phyloP scores from a whole-genome alignment of 2,113 vertebrate species.

The Mungos mungo region DNA sequence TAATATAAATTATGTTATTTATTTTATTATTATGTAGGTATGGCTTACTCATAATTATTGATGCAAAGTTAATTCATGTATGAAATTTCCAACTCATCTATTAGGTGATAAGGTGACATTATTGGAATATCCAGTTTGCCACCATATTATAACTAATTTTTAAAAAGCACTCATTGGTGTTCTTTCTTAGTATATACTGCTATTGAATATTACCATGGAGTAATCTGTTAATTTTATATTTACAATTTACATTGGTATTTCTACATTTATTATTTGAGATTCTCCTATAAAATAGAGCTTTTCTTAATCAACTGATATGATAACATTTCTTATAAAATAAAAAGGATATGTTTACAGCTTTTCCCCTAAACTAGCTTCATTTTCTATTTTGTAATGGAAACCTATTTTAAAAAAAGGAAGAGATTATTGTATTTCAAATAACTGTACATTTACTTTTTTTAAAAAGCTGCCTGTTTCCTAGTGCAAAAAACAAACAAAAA shows the following conservation, averaged over 20 bases:
- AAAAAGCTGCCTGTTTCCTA: constrained; percentile 91
- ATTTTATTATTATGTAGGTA: neutral
- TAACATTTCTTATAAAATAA: neutral
- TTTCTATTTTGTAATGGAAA: neutral
- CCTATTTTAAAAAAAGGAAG: constrained; percentile 79
- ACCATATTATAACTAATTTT: neutral
- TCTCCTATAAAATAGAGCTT: neutral
- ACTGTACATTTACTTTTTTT: constrained; percentile 86
- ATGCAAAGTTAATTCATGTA: neutral
- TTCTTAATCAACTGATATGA: neutral
- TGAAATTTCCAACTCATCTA: neutral
- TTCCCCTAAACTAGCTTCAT: neutral
- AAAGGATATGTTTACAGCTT: neutral
- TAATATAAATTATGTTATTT: neutral
- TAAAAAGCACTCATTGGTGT: neutral
- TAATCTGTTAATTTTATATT: neutral
- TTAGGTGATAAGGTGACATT: neutral
- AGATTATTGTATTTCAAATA: constrained; percentile 86
- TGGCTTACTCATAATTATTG: neutral
- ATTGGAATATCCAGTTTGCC: neutral
- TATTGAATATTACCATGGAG: neutral
- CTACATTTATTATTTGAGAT: neutral
- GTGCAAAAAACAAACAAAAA: constrained; percentile 87
- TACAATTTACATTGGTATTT: too few species aligned
- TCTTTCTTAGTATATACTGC: neutral